phyloP scores from a whole-genome alignment of 2,888 invertebrate species.

The Atethmia centrago region DNA sequence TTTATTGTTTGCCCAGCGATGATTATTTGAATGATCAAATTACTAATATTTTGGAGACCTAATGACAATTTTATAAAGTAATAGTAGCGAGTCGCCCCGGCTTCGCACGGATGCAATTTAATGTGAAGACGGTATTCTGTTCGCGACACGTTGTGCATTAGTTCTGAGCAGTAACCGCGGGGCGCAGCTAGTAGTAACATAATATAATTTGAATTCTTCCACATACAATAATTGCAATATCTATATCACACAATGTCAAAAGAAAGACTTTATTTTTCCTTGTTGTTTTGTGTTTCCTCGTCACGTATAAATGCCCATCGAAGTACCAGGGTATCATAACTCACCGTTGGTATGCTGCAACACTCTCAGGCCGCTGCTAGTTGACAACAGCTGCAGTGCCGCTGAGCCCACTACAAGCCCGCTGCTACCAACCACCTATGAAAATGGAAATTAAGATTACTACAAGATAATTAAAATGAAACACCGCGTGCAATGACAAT shows the following conservation, averaged over 20 bases:
- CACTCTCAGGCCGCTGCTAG: constrained; percentile 83
- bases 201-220: background rate
- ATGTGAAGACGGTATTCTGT: too few relatives aligned
- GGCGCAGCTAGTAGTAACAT: too few relatives aligned
- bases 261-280: background rate
- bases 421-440: constrained; percentile 85
- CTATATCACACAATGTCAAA: background rate
- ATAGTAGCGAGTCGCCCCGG: too few relatives aligned
- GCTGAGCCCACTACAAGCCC: constrained; percentile 88
- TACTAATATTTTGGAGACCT: background rate
- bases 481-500: too few relatives aligned
- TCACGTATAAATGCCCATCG: constrained; percentile 13
- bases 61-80: background rate
- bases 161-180: too few relatives aligned
- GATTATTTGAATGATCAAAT: background rate
- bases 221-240: background rate
- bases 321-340: constrained; percentile 63
- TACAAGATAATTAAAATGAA: too few relatives aligned
- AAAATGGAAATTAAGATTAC: background rate
- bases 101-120: too few relatives aligned
- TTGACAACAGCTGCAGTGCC: constrained; percentile 85
- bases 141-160: too few relatives aligned
- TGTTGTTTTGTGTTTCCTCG: background rate
- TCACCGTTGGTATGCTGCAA: constrained; percentile 84
- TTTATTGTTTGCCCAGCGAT: background rate